Base-by-base conservation (phyloP, 2,113 vertebrate genomes). In the Nothobranchius furzeri region DNA sequence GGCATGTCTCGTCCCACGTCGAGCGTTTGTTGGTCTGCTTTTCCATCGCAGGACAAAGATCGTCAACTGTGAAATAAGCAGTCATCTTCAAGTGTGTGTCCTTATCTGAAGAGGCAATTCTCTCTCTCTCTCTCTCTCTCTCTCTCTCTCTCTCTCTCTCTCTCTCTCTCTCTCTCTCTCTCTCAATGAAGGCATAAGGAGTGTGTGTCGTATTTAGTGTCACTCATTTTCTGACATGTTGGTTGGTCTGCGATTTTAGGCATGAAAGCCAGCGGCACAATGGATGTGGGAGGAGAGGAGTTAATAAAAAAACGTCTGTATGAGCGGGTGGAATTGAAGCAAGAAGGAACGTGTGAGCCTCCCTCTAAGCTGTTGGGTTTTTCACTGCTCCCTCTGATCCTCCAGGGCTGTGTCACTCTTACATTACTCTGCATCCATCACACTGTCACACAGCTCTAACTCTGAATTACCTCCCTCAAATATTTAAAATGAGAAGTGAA, bases 131-230 rank as follows among this genome's bases (percentile, higher is more conserved):
- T 82, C 53, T 24, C 85, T 83, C 58, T 59, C 60, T 61, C 65
- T 73, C 55, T 68, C 72, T n/a, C n/a, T n/a, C n/a, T 73, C 66
- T 35, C 74, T 82, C 53, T 67, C 72, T 57, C 53, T 14, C 57
- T 80, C 78, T 82, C 66, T 73, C 66, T 35, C 74, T 82, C 53
- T 17, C 85, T 83, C 58, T 58, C 60, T 61, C 68, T 74, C 55
- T 65, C 70, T 30, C 68, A 47, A 61, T 60, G 80, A 82, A 75
- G 72, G 68, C 52, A 60, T 59, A 69, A 88, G 73, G 64, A 81
- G 65, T 9, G 63, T 58, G 64, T 79, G 83, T 84, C 81, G 84
- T 76, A 67, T 82, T 83, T 87, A 88, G 85, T 87, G 79, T 50
- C 76, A 68, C 83, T 84, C 83, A 86, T 82, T 85, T 86, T 59